Percentiles rank a stretch among this genome's conserved stretches.
These are phyloP conservation scores for Prionailurus bengalensis DNA, from an alignment of 2,113 vertebrate genomes.

Conservation along the genomic window DNA sequence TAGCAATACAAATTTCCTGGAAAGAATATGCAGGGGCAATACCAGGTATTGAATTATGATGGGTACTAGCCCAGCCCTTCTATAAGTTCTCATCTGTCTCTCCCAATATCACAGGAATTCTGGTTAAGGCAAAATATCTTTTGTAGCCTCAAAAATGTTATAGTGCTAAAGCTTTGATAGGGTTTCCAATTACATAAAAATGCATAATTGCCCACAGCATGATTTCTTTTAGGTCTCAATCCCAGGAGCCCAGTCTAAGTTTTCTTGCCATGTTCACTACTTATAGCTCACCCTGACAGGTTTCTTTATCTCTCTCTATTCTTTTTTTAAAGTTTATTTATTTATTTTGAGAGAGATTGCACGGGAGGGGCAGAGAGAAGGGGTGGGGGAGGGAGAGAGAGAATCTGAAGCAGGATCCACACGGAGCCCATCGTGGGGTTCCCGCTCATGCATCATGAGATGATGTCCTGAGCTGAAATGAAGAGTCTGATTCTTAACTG, in stretches of 20 bases:
- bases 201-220: background rate
- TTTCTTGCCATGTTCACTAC: background rate
- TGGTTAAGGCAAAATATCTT: background rate
- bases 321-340: too few species aligned
- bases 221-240: background rate
- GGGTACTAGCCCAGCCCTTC: background rate
- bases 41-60: background rate
- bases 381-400: too few species aligned
- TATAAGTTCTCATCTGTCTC: background rate
- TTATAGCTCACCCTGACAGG: background rate
- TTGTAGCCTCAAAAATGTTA: background rate
- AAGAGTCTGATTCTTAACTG: too few species aligned
- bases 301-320: background rate
- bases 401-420: too few species aligned
- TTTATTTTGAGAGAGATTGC: too few species aligned
- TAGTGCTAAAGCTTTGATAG: background rate
- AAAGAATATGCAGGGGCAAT: background rate
- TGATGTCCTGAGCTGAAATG: too few species aligned
- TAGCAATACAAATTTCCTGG: background rate
- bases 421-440: too few species aligned
- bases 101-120: background rate
- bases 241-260: background rate
- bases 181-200: background rate
- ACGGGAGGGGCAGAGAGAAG: too few species aligned
- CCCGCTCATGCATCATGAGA: too few species aligned